Percentiles rank a stretch among this genome's conserved stretches.
phyloP scores from a whole-genome alignment of 1,140 invertebrate genomes.

The Pseudomyrmex gracilis region DNA sequence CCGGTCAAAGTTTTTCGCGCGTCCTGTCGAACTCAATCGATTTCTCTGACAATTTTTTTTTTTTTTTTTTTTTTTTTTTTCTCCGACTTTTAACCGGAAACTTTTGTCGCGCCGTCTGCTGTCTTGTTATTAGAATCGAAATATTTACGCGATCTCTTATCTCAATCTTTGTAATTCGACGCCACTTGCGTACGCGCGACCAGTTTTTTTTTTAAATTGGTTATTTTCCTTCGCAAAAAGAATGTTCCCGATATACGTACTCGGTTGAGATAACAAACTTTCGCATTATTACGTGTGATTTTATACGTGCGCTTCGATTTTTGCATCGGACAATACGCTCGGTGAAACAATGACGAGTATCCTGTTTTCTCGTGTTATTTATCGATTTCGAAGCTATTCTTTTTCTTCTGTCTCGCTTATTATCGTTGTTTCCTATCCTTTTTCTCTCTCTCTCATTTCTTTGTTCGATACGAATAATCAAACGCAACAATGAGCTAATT shows the following conservation, averaged over 20 bases:
- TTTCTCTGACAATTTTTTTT: neutral
- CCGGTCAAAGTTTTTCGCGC: slow-evolving; percentile 31
- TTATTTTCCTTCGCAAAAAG: too few species aligned
- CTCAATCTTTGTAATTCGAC: too few species aligned
- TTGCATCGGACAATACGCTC: slow-evolving; percentile 6
- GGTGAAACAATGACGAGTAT: slow-evolving; percentile 34
- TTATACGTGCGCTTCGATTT: neutral
- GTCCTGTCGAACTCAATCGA: neutral
- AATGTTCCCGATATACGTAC: too few species aligned
- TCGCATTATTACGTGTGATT: neutral
- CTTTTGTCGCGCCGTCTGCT: slow-evolving; percentile 6
- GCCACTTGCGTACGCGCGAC: too few species aligned
- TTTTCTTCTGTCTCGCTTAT: neutral
- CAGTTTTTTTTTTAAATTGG: too few species aligned
- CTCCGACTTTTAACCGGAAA: slow-evolving; percentile 22
- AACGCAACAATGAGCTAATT: neutral
- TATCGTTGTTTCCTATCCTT: neutral
- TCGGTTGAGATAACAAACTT: too few species aligned
- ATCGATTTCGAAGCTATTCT: neutral
- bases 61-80: neutral
- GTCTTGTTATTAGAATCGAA: slow-evolving; percentile 7
- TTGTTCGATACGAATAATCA: neutral
- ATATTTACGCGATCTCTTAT: too few species aligned
- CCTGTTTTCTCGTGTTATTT: slow-evolving; percentile 4
- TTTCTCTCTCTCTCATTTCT: slow-evolving; percentile 5